These are phyloP conservation scores for Lepidocyrtoides sp. DNA, from an alignment of 2,888 invertebrate genomes.

Conservation along the genomic window DNA sequence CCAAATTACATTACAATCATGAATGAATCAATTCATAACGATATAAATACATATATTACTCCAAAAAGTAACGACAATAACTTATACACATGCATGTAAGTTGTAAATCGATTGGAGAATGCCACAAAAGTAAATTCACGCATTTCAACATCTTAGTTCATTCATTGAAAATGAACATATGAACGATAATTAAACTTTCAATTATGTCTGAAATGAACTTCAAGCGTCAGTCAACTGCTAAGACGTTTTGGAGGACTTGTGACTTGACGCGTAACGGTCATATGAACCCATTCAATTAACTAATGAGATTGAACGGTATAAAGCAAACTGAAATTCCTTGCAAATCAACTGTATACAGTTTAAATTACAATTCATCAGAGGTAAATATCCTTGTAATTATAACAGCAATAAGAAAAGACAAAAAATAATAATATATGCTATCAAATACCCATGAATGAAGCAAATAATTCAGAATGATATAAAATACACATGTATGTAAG, in stretches of 20 bases:
- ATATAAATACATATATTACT: too few species aligned
- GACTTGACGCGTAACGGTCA: conserved; percentile 13
- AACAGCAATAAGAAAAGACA: neutral
- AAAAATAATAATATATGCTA: neutral
- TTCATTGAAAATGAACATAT: neutral
- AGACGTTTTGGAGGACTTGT: conserved; percentile 59
- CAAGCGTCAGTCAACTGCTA: conserved; percentile 65
- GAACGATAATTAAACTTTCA: conserved; percentile 37
- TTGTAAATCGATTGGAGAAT: too few species aligned
- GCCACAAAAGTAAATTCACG: too few species aligned
- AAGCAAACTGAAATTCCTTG: conserved; percentile 30
- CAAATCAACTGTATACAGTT: neutral
- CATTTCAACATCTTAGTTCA: too few species aligned
- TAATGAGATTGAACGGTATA: conserved; percentile 14
- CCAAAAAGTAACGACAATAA: too few species aligned
- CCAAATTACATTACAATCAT: too few species aligned
- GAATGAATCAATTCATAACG: too few species aligned
- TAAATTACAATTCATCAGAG: conserved; percentile 32
- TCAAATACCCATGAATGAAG: too few species aligned
- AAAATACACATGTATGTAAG: too few species aligned
- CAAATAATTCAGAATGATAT: too few species aligned
- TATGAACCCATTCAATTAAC: neutral
- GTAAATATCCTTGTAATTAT: conserved; percentile 60
- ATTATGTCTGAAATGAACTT: conserved; percentile 54
- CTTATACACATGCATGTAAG: too few species aligned